Evolutionary conservation across 2,797 vertebrate genomes (phyloP).

Genomic region (Meda fulgida): DNA sequence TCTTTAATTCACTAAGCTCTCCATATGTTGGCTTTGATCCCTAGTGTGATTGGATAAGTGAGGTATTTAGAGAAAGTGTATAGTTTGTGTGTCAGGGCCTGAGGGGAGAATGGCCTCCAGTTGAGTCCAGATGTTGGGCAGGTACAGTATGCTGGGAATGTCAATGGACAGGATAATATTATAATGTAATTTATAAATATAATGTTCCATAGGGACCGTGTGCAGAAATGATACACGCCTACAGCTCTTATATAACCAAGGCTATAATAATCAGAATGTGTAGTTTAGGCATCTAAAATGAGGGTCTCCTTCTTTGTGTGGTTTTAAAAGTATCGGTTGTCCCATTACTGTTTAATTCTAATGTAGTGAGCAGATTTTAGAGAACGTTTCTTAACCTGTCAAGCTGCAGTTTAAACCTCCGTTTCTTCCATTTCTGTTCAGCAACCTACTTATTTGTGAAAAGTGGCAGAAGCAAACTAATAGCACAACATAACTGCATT

Average conservation of each 20-base stretch:
- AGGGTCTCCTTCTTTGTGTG: neutral
- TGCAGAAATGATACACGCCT: slow-evolving; percentile 52
- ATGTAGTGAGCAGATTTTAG: neutral
- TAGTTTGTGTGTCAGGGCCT: slow-evolving; percentile 38
- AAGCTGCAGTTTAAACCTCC: slow-evolving; percentile 19
- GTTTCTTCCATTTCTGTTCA: slow-evolving; percentile 7
- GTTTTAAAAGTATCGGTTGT: neutral
- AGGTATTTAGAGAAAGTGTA: neutral
- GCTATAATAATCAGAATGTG: neutral
- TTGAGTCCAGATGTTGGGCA: slow-evolving; percentile 66
- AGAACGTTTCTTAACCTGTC: neutral
- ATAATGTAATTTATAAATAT: too few relatives aligned
- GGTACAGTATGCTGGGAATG: slow-evolving; percentile 60
- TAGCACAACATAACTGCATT: neutral
- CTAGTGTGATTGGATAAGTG: neutral
- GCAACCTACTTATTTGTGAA: slow-evolving; percentile 15
- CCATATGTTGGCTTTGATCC: slow-evolving; percentile 16
- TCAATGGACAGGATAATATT: slow-evolving; percentile 49
- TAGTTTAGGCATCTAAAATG: slow-evolving; percentile 6
- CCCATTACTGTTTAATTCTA: neutral
- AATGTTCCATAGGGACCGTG: slow-evolving; percentile 49
- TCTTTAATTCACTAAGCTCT: slow-evolving; percentile 17
- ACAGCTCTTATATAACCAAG: slow-evolving; percentile 37
- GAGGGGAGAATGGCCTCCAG: slow-evolving; percentile 61
- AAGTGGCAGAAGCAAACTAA: slow-evolving; percentile 8